These are phyloP conservation scores for Drosophila cracens DNA, from an alignment of 2,888 invertebrate genomes.

Conservation along the genomic window DNA sequence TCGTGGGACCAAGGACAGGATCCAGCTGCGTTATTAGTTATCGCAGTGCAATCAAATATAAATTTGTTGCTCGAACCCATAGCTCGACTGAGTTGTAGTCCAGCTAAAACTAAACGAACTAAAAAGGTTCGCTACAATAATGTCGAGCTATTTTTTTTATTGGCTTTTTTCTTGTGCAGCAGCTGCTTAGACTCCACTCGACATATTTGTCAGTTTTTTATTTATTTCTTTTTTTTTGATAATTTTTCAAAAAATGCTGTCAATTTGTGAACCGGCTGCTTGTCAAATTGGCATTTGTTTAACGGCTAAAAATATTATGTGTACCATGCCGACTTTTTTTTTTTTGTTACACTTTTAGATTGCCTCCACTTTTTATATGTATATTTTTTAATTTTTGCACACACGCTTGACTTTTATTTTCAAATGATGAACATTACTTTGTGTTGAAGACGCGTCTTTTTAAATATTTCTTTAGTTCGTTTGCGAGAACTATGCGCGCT, in stretches of 20 bases:
- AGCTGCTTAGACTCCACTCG: constrained; percentile 54
- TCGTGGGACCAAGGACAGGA: too few relatives aligned
- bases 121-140: background rate
- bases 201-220: constrained; percentile 42
- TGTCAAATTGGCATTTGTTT: constrained; percentile 33
- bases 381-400: constrained; percentile 19
- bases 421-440: background rate
- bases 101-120: too few relatives aligned
- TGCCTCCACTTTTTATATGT: background rate
- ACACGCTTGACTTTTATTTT: constrained; percentile 15
- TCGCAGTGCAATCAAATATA: too few relatives aligned
- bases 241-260: constrained; percentile 30
- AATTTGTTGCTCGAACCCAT: too few relatives aligned
- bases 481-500: constrained; percentile 24
- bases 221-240: constrained; percentile 8
- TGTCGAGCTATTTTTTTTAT: constrained; percentile 35
- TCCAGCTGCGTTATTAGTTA: too few relatives aligned
- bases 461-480: constrained; percentile 2
- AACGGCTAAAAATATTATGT: constrained; percentile 30
- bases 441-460: constrained; percentile 10
- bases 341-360: constrained; percentile 10
- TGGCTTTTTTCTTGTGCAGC: constrained; percentile 46
- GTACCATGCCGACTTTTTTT: constrained; percentile 15
- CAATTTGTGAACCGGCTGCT: constrained; percentile 32
- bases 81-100: too few relatives aligned